Percentiles rank a stretch among this genome's conserved stretches.
These are phyloP conservation scores for Helicoverpa armigera DNA, from an alignment of 1,140 invertebrate genomes.

Conservation along the genomic window DNA sequence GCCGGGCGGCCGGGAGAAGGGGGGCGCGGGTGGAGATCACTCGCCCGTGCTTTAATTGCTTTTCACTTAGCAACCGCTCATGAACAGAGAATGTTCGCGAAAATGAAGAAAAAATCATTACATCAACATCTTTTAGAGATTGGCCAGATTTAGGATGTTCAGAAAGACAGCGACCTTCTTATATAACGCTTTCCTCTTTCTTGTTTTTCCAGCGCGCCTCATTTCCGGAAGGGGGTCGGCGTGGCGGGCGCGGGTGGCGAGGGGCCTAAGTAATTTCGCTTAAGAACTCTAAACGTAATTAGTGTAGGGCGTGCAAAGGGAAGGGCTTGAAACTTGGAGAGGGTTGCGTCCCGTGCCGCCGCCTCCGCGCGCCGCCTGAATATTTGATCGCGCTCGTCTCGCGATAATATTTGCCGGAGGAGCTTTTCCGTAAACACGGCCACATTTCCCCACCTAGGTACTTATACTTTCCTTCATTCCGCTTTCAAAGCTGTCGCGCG, in stretches of 20 bases:
- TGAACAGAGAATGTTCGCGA: slow-evolving; percentile 81
- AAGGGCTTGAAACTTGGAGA: slow-evolving; percentile 87
- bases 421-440: slow-evolving; percentile 84
- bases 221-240: slow-evolving; percentile 83
- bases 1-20: slow-evolving; percentile 57
- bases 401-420: slow-evolving; percentile 85
- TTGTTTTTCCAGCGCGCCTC: slow-evolving; percentile 85
- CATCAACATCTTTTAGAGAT: slow-evolving; percentile 85
- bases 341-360: slow-evolving; percentile 84
- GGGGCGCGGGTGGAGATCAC: slow-evolving; percentile 70
- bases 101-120: slow-evolving; percentile 86
- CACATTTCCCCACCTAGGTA: slow-evolving; percentile 79
- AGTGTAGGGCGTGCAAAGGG: slow-evolving; percentile 87
- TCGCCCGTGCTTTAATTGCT: slow-evolving; percentile 86
- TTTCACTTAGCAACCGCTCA: slow-evolving; percentile 86
- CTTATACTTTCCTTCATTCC: slow-evolving; percentile 77
- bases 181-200: slow-evolving; percentile 81
- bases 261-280: slow-evolving; percentile 88
- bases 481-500: slow-evolving; percentile 81
- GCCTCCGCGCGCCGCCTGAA: slow-evolving; percentile 80
- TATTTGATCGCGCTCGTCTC: slow-evolving; percentile 85
- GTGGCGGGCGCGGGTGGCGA: slow-evolving; percentile 77
- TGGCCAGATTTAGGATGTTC: slow-evolving; percentile 83
- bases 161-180: slow-evolving; percentile 79
- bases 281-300: slow-evolving; percentile 88